Conservation (phyloP, 2,888 invertebrate genomes). For the Drosophila pseudotalamancana region DNA sequence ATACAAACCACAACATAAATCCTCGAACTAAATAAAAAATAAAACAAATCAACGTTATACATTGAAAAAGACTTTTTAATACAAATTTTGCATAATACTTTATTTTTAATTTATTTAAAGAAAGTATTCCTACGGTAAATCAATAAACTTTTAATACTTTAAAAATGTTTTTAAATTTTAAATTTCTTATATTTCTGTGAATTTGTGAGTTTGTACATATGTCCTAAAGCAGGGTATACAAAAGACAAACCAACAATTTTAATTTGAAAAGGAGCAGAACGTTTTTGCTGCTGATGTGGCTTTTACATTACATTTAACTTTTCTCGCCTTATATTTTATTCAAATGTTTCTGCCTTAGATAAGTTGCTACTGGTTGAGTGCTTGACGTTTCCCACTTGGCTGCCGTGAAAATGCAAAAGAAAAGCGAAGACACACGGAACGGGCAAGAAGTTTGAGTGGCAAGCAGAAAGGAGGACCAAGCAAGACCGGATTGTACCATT, state of each 20-base stretch:
- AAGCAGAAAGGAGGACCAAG: neutral
- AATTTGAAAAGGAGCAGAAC: slow-evolving; percentile 32
- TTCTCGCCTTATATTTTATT: slow-evolving; percentile 76
- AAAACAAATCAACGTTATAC: too few species aligned
- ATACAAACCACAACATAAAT: too few species aligned
- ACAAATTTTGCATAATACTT: too few species aligned
- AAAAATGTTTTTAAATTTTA: neutral
- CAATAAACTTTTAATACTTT: neutral
- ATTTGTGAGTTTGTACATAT: neutral
- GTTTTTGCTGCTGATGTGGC: slow-evolving; percentile 40
- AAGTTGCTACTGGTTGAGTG: slow-evolving; percentile 64
- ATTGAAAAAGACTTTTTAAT: too few species aligned
- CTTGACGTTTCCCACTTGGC: slow-evolving; percentile 70
- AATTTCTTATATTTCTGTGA: neutral
- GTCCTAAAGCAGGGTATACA: slow-evolving; percentile 11
- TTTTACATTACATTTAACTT: slow-evolving; percentile 75
- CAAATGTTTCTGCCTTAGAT: slow-evolving; percentile 68
- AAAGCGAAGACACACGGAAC: slow-evolving; percentile 5
- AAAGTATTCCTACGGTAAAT: neutral
- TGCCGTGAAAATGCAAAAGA: slow-evolving; percentile 63
- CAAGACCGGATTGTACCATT: slow-evolving; percentile 23
- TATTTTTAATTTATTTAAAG: too few species aligned
- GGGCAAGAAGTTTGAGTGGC: neutral
- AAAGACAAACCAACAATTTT: slow-evolving; percentile 27
- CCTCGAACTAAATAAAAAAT: too few species aligned